phyloP scores from a whole-genome alignment of 2,888 invertebrate genomes.

The Lasioglossum morio region DNA sequence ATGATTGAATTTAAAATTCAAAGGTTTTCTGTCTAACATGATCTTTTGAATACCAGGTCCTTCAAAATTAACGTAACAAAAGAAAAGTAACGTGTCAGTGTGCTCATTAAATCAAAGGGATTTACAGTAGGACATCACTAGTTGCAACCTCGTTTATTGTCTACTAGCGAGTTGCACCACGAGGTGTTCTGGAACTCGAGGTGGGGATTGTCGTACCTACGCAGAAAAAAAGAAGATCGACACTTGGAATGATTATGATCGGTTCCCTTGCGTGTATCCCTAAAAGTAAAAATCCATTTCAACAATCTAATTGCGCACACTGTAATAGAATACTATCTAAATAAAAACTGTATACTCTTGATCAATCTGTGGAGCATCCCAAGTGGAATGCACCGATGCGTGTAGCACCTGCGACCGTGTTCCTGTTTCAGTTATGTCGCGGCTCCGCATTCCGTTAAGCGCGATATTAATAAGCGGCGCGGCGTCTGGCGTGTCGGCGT shows the following conservation, averaged over 20 bases:
- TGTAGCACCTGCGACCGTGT: constrained; percentile 78
- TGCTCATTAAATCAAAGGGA: too few species aligned
- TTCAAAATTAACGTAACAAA: too few species aligned
- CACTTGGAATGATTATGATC: too few species aligned
- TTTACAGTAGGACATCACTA: too few species aligned
- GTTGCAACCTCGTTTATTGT: too few species aligned
- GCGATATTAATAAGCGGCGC: constrained; percentile 75
- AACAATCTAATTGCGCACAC: not conserved
- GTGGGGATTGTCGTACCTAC: too few species aligned
- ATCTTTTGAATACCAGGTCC: too few species aligned
- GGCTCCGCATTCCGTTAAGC: constrained; percentile 71
- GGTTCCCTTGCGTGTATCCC: not conserved
- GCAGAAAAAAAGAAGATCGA: too few species aligned
- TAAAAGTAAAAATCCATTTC: not conserved
- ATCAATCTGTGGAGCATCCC: constrained; percentile 17
- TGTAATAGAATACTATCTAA: not conserved
- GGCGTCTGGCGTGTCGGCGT: constrained; percentile 30
- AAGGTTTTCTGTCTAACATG: not conserved
- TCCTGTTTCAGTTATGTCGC: constrained; percentile 68
- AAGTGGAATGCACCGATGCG: constrained; percentile 7
- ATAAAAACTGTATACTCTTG: constrained; percentile 6
- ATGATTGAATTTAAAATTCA: not conserved
- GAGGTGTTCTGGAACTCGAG: too few species aligned
- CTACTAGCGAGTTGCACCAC: too few species aligned
- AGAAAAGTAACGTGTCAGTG: too few species aligned